A percentile compares a stretch with the other conserved stretches of the same genome.
These are phyloP conservation scores for Sipha maydis DNA, from an alignment of 2,888 invertebrate species.

Conservation along the genomic window DNA sequence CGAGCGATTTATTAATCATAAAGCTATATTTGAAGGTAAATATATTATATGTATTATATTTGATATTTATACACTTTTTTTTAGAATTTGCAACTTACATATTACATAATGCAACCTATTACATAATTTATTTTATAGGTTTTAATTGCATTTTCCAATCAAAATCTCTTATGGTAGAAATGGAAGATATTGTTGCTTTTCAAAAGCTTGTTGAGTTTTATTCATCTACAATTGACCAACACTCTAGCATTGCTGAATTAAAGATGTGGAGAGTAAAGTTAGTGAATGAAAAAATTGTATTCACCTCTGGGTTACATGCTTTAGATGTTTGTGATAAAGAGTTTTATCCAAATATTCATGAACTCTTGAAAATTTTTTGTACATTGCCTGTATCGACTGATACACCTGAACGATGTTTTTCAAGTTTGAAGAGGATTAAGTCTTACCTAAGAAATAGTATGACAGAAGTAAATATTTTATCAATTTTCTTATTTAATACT, in stretches of 20 bases:
- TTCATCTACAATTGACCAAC: constrained; percentile 23
- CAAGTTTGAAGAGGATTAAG: constrained; percentile 61
- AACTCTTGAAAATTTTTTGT: too few species aligned
- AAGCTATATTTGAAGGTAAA: background rate
- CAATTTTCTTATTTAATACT: constrained; percentile 24
- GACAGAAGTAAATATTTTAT: constrained; percentile 52
- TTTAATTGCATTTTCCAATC: constrained; percentile 55
- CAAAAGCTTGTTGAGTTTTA: constrained; percentile 40
- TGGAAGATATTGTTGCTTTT: constrained; percentile 10
- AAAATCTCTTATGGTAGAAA: constrained; percentile 1
- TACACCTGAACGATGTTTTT: too few species aligned
- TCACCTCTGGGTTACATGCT: constrained; percentile 45
- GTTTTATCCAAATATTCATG: constrained; percentile 62
- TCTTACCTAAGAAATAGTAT: too few species aligned
- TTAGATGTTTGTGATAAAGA: constrained; percentile 43
- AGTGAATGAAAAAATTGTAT: constrained; percentile 15
- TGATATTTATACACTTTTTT: background rate
- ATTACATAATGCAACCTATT: background rate
- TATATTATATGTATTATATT: background rate
- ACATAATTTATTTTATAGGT: constrained; percentile 12
- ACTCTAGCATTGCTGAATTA: constrained; percentile 33
- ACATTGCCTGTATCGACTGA: too few species aligned
- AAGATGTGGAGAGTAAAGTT: constrained; percentile 42
- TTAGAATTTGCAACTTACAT: background rate
- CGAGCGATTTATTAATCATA: constrained; percentile 45